Percentiles rank a stretch among this genome's conserved stretches.
Evolutionary conservation across 2,797 vertebrate genomes (phyloP).

Genomic region (Graptemys geographica): DNA sequence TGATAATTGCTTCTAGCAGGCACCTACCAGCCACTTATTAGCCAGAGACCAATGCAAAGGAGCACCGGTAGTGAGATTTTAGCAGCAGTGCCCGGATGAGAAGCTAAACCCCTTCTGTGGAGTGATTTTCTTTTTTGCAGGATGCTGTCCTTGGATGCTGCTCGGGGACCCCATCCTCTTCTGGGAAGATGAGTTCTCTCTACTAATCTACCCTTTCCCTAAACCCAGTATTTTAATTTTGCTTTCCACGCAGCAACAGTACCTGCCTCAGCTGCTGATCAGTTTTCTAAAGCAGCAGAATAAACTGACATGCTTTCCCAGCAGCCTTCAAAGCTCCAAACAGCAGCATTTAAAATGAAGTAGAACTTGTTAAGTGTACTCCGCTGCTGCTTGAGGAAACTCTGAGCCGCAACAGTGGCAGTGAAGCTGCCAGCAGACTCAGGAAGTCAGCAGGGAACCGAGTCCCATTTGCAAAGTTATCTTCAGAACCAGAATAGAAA

Average conservation of each 20-base stretch:
- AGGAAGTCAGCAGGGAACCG: neutral
- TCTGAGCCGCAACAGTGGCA: neutral
- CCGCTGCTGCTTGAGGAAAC: accelerated
- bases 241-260: neutral
- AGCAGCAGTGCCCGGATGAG: neutral
- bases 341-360: neutral
- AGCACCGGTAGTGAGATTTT: neutral
- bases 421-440: neutral
- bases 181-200: neutral
- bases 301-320: neutral
- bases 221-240: neutral
- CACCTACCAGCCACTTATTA: neutral
- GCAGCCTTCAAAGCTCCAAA: neutral
- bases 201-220: neutral
- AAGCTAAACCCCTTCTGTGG: neutral
- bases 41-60: neutral
- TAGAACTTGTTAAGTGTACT: neutral
- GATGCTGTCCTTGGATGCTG: neutral
- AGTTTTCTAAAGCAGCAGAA: neutral
- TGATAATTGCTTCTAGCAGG: neutral
- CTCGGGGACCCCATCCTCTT: neutral
- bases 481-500: neutral
- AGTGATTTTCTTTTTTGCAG: neutral
- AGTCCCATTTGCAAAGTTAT: neutral
- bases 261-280: slow-evolving; percentile 38